These are phyloP conservation scores for Euzophera pinguis DNA, from an alignment of 2,888 invertebrate genomes.

Conservation along the genomic window DNA sequence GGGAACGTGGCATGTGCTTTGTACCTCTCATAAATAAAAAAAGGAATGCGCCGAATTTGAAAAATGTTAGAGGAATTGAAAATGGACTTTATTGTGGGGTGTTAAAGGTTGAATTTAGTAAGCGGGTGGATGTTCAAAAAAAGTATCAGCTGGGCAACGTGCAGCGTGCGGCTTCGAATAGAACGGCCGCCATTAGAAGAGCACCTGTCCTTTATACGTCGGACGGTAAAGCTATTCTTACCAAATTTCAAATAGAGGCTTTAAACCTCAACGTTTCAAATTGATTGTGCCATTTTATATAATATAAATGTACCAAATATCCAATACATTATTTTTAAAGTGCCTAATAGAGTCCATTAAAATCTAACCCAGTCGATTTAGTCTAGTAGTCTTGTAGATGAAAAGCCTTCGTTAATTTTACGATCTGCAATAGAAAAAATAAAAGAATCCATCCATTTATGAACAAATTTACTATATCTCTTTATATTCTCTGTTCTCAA, in stretches of 20 bases:
- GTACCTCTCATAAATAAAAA: constrained; percentile 33
- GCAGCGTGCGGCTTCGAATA: constrained; percentile 32
- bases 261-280: not conserved
- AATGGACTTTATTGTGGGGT: constrained; percentile 7
- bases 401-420: no score
- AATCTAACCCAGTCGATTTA: no score
- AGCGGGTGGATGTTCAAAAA: constrained; percentile 12
- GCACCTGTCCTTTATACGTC: constrained; percentile 51
- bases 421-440: no score
- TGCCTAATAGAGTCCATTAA: no score
- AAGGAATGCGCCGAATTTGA: constrained; percentile 15
- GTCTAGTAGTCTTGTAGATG: no score
- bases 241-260: constrained; percentile 6
- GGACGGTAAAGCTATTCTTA: constrained; percentile 15
- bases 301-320: no score
- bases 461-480: no score
- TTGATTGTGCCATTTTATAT: not conserved
- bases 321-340: no score
- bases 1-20: constrained; percentile 36
- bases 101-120: not conserved
- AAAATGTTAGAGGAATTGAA: constrained; percentile 14
- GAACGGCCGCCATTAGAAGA: constrained; percentile 43
- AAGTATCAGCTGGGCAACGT: constrained; percentile 18
- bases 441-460: no score
- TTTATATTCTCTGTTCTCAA: no score